Percentiles rank a stretch among this genome's conserved stretches.
Evolutionary conservation across 2,888 invertebrate species (phyloP).

Genomic region (Acrobasis consociella): DNA sequence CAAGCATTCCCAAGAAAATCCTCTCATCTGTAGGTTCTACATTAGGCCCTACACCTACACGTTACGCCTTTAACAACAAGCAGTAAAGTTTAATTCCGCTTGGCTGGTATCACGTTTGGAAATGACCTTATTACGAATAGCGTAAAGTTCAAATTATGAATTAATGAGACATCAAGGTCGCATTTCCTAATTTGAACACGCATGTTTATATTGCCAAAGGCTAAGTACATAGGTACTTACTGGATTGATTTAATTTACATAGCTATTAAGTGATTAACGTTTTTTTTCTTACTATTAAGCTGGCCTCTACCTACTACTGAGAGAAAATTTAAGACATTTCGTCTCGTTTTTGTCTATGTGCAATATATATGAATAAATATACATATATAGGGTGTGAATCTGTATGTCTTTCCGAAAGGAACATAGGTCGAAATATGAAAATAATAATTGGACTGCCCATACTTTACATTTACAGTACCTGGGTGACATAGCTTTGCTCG

Average conservation of each 20-base stretch:
- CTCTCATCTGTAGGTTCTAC: slow-evolving; percentile 24
- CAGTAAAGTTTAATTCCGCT: slow-evolving; percentile 20
- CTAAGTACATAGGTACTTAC: slow-evolving; percentile 28
- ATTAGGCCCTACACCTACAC: slow-evolving; percentile 29
- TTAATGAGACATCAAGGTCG: slow-evolving; percentile 31
- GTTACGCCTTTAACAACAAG: slow-evolving; percentile 26
- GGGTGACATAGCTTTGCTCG: no score
- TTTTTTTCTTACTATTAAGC: slow-evolving; percentile 20
- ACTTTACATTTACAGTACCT: no score
- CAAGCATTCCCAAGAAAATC: slow-evolving; percentile 12
- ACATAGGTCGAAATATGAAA: no score
- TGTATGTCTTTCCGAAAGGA: no score
- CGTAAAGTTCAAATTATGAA: slow-evolving; percentile 31
- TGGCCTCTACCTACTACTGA: no score
- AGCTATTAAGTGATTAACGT: slow-evolving; percentile 25
- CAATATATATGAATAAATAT: no score
- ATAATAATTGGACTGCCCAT: no score
- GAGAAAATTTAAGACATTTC: no score
- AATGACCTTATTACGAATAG: slow-evolving; percentile 29
- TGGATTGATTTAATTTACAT: not conserved
- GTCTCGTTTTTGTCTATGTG: no score
- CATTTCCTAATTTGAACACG: slow-evolving; percentile 29
- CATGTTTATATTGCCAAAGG: slow-evolving; percentile 28
- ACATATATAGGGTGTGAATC: no score
- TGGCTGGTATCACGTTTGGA: slow-evolving; percentile 2